Base-by-base conservation (phyloP, 2,113 vertebrate genomes). In the Columba janthina region DNA sequence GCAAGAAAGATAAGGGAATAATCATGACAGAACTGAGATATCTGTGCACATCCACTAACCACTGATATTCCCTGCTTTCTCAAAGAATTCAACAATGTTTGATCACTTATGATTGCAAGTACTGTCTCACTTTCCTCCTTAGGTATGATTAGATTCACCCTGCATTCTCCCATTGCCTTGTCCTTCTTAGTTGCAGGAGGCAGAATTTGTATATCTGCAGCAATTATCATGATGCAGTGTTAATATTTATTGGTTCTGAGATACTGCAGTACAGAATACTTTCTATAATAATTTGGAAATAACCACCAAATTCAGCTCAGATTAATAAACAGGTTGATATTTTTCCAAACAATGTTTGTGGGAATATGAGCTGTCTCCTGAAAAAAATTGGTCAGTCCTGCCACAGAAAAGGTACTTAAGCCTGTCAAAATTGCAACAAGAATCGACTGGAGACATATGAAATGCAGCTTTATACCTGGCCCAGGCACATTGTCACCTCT, bases 401-500 rank as follows among this genome's bases (percentile, higher is more conserved):
- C 7, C 17, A 14, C 19, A 58, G 38, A 32, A 57, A 34, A 76
- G 20, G 34, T 67, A 22, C 34, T 61, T 85, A 38, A 69, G 10
- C 5, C 31, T 65, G 6, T 65, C 38, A 69, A 81, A 85, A 85
- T 32, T 62, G 6, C 42, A 51, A 7, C 42, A 32, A 34, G 40
- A 18, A 56, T 81, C 1, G 1, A 9, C 8, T 42, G 42, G 25
- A 81, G 54, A 72, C 15, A 14, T 64, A 10, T 0, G 0, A 74
- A 73, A n/a, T 5, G 4, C 7, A 44, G 13, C 2, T 69, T 56
- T 77, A 26, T 57, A 48, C 22, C 16, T 31, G 11, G 19, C 29
- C 29, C 16, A 18, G 0, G 0, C 26, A 19, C 3, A 6, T 5
- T 28, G 22, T 53, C 5, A 7, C 26, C 26, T 58, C 36, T 31